These are phyloP conservation scores for Amphimallon solstitiale DNA, from an alignment of 2,888 invertebrate genomes.

Conservation along the genomic window DNA sequence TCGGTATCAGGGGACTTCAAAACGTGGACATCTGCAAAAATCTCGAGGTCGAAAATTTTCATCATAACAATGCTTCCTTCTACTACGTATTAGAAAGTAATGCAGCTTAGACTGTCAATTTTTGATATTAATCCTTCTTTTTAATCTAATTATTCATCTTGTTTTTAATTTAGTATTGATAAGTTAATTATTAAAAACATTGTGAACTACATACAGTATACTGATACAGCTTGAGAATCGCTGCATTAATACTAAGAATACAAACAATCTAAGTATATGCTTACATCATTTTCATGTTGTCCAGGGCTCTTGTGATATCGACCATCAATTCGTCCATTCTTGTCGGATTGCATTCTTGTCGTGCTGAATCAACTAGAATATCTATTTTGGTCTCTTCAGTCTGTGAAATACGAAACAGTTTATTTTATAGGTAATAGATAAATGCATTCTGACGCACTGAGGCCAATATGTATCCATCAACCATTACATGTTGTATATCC, in stretches of 20 bases:
- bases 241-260: not conserved
- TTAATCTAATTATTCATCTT: too few species aligned
- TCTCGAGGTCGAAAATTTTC: too few species aligned
- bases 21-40: too few species aligned
- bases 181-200: too few species aligned
- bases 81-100: too few species aligned
- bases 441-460: not conserved
- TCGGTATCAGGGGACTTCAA: too few species aligned
- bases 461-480: conserved; percentile 11
- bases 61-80: too few species aligned
- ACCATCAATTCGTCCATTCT: not conserved
- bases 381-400: conserved; percentile 32
- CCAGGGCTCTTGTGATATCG: conserved; percentile 9
- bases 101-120: too few species aligned
- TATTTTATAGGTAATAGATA: not conserved
- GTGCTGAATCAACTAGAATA: conserved; percentile 24
- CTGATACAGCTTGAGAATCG: too few species aligned
- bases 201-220: too few species aligned
- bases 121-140: too few species aligned
- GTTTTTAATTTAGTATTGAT: too few species aligned
- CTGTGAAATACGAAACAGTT: not conserved
- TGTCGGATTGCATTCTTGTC: conserved; percentile 29
- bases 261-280: not conserved
- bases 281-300: conserved; percentile 28
- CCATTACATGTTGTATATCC: conserved; percentile 16